Percentiles rank a stretch among this genome's conserved stretches.
These are phyloP conservation scores for Ceraclea dissimilis DNA, from an alignment of 2,888 invertebrate genomes.

Conservation along the genomic window DNA sequence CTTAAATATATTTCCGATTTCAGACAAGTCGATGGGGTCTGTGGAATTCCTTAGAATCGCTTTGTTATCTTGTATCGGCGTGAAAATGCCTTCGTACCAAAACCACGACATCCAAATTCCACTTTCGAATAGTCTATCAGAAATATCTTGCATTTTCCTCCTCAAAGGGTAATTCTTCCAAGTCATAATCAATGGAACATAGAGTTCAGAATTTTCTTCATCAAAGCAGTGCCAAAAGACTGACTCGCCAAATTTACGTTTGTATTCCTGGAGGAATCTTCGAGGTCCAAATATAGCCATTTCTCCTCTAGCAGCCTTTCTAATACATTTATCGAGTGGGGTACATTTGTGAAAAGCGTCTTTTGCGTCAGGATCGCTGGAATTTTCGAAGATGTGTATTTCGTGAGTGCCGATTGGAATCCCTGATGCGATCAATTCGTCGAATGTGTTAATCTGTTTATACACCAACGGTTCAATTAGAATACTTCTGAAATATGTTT, in stretches of 20 bases:
- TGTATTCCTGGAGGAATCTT: neutral
- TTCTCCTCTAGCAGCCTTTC: neutral
- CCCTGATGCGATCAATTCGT: neutral
- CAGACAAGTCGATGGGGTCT: neutral
- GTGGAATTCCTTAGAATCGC: neutral
- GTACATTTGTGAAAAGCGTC: neutral
- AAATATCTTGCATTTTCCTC: neutral
- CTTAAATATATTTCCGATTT: neutral
- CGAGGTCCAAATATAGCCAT: constrained; percentile 2
- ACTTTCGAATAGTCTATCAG: constrained; percentile 6
- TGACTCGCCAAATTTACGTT: neutral
- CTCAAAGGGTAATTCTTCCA: constrained; percentile 7
- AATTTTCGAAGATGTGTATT: constrained; percentile 35
- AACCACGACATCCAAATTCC: constrained; percentile 3
- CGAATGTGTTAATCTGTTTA: neutral
- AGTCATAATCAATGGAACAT: constrained; percentile 1
- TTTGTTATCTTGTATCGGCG: neutral
- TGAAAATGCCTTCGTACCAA: constrained; percentile 3
- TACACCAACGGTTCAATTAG: neutral
- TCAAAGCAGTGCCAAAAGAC: neutral
- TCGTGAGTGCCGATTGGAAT: constrained; percentile 3
- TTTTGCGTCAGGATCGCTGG: neutral
- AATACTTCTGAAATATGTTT: neutral
- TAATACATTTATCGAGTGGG: constrained; percentile 3
- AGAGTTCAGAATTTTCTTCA: neutral